Conservation (phyloP, 2,888 invertebrate genomes). For the Ectemnius cavifrons region DNA sequence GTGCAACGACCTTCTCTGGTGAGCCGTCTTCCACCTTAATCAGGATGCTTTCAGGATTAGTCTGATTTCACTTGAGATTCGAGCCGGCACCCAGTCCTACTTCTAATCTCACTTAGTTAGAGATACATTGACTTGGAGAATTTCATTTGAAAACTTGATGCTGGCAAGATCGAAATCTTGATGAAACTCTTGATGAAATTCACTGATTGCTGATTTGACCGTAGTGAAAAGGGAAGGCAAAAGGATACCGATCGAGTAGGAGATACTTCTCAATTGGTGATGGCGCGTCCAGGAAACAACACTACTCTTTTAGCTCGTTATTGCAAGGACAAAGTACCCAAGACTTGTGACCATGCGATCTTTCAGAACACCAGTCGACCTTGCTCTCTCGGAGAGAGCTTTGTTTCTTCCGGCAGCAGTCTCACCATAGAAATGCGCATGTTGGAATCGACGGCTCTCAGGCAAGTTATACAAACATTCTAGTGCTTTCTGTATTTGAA, state of each 20-base stretch:
- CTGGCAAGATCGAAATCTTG: too few species aligned
- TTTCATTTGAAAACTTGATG: too few species aligned
- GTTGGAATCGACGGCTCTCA: constrained; percentile 90
- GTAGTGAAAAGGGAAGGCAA: constrained; percentile 76
- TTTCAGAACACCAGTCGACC: constrained; percentile 83
- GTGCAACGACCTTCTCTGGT: constrained; percentile 91
- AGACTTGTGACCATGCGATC: constrained; percentile 90
- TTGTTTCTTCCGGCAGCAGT: constrained; percentile 89
- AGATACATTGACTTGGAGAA: not conserved
- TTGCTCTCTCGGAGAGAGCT: constrained; percentile 90
- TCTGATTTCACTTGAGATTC: too few species aligned
- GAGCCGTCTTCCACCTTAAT: constrained; percentile 53
- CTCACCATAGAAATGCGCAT: constrained; percentile 89
- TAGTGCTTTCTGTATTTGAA: too few species aligned
- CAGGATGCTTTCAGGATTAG: too few species aligned
- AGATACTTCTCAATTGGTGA: constrained; percentile 55
- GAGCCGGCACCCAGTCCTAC: too few species aligned
- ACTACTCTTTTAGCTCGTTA: constrained; percentile 89
- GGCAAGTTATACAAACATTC: constrained; percentile 79
- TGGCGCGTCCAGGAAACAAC: constrained; percentile 81
- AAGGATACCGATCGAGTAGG: constrained; percentile 64
- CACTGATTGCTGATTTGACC: too few species aligned
- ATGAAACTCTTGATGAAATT: too few species aligned
- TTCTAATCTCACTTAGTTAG: too few species aligned
- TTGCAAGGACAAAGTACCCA: constrained; percentile 89